A percentile compares a stretch with the other conserved stretches of the same genome.
phyloP scores from a whole-genome alignment of 2,888 invertebrate species.

The Cephus spinipes region DNA sequence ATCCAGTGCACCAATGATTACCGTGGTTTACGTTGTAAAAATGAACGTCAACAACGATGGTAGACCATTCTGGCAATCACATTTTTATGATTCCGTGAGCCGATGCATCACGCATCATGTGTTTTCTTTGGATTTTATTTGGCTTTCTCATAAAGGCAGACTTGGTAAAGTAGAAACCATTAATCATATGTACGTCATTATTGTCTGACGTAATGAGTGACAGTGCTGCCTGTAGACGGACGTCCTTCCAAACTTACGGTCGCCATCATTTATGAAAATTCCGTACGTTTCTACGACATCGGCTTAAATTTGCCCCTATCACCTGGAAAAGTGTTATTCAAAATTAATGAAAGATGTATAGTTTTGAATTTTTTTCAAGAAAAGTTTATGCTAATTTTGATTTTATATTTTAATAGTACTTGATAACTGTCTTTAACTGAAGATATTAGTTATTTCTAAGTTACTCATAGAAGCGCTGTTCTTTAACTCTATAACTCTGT shows the following conservation, averaged over 20 bases:
- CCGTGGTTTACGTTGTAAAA: constrained; percentile 33
- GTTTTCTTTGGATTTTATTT: constrained; percentile 69
- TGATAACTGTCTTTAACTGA: too few relatives aligned
- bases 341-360: too few relatives aligned
- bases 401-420: too few relatives aligned
- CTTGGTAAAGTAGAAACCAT: constrained; percentile 54
- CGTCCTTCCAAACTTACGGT: background rate
- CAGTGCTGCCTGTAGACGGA: constrained; percentile 32
- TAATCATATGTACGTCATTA: constrained; percentile 39
- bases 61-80: constrained; percentile 62
- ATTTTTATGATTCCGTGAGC: constrained; percentile 72
- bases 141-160: constrained; percentile 50
- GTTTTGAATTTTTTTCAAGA: too few relatives aligned
- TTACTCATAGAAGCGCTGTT: too few relatives aligned
- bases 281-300: too few relatives aligned
- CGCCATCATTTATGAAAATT: too few relatives aligned
- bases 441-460: too few relatives aligned
- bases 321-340: too few relatives aligned
- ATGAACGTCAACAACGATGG: constrained; percentile 37
- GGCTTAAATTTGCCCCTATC: too few relatives aligned
- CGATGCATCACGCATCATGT: constrained; percentile 73
- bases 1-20: constrained; percentile 40
- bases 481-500: too few relatives aligned
- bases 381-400: too few relatives aligned
- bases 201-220: constrained; percentile 32